Evolutionary conservation across 2,797 vertebrate species (phyloP), one percentile per base, ranked within the genome.

Genomic region (Botia kubotai): DNA sequence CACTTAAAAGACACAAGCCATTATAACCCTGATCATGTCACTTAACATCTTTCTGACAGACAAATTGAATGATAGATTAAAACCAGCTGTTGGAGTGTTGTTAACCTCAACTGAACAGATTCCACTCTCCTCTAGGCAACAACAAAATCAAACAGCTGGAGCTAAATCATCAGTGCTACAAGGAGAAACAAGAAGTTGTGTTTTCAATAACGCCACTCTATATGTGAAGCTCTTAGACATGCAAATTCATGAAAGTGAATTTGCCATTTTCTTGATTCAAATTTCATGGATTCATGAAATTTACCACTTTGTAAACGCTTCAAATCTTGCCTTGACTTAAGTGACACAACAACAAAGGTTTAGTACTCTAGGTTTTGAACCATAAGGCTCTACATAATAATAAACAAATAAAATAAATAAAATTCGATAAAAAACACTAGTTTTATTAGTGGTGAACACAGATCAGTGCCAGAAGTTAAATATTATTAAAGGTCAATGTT

Each of bases 21-120:
- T 55, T n/a, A 62, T 1, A 68, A 26, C 23, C 4, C 2, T 29
- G 2, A 26, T 26, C 23, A 7, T 57, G 36, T 69, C 75, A 58
- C 67, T 55, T 68, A 21, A 68, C 14, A 26, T 69, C 2, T 48
- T 77, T 46, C 26, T 48, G 43, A 8, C 36, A 69, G 36, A 68
- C 39, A 70, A 60, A 60, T 21, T 60, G 17, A 78, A 60, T 48
- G 17, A 50, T 23, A 48, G 14, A 71, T 79, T 36, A 77, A 55
- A 72, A 62, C 67, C 57, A 71, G 57, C 43, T 72, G 68, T 72
- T 71, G 46, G n/a, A 21, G 21, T 70, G 39, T 43, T 19, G 16
- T 11, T 19, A 16, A 39, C n/a, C 12, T 8, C n/a, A 79, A 23
- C 57, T 46, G 7, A 46, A 52, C 39, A 63, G 14, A 26, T 43